These are phyloP conservation scores for Corvus cornix DNA, from an alignment of 2,113 vertebrate species.

Conservation along the genomic window DNA sequence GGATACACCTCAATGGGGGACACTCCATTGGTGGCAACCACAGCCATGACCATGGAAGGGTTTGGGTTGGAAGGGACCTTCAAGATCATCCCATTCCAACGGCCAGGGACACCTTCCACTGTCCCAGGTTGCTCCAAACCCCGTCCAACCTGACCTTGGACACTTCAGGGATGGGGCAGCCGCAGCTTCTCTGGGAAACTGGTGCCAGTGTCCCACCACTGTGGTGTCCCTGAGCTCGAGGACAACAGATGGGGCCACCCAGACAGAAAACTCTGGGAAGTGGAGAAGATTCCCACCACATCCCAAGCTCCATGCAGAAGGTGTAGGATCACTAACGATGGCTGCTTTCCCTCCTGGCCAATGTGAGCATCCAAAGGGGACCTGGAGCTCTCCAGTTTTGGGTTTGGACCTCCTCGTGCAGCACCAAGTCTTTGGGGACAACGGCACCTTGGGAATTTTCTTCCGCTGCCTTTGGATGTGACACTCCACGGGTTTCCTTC, in stretches of 20 bases:
- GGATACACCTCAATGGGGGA: neutral
- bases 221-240: neutral
- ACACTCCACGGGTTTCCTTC: fast-evolving
- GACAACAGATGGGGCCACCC: neutral
- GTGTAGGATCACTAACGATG: fast-evolving
- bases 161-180: neutral
- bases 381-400: neutral
- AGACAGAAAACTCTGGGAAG: neutral
- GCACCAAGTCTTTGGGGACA: neutral
- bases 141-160: fast-evolving
- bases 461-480: neutral
- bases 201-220: neutral
- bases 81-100: fast-evolving
- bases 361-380: fast-evolving
- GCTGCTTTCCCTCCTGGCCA: neutral
- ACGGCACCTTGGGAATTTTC: fast-evolving
- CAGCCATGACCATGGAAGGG: too few relatives aligned
- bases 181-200: neutral
- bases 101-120: fast-evolving
- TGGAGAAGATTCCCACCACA: neutral
- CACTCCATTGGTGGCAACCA: neutral
- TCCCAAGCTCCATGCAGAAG: fast-evolving
- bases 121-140: neutral
- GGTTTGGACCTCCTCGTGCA: fast-evolving
- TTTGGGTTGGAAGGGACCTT: neutral